A percentile compares a stretch with the other conserved stretches of the same genome.
These are phyloP conservation scores for Diaperis boleti DNA, from an alignment of 2,888 invertebrate species.

Conservation along the genomic window DNA sequence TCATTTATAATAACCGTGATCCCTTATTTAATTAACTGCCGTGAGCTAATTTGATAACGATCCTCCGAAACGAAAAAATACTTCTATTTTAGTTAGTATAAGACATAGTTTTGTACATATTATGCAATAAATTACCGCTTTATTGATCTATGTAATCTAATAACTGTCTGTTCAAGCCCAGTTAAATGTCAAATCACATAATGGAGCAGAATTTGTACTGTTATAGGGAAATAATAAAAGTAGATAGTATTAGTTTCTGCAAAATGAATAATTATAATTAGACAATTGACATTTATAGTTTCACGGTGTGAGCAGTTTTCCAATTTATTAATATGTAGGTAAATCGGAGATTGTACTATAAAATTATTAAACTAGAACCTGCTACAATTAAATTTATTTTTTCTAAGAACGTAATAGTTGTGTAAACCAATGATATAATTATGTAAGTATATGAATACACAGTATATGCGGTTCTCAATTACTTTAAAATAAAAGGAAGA, in stretches of 20 bases:
- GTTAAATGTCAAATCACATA: slow-evolving; percentile 24
- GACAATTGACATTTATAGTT: slow-evolving; percentile 22
- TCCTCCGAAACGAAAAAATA: neutral
- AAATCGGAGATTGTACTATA: neutral
- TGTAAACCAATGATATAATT: too few relatives aligned
- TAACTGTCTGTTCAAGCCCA: slow-evolving; percentile 14
- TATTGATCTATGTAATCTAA: slow-evolving; percentile 18
- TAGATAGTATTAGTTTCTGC: slow-evolving; percentile 2
- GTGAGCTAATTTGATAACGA: slow-evolving; percentile 21
- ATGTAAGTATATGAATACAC: too few relatives aligned
- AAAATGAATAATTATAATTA: slow-evolving; percentile 18
- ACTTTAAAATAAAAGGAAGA: too few relatives aligned
- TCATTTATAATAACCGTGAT: slow-evolving; percentile 29
- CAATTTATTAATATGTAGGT: slow-evolving; percentile 10
- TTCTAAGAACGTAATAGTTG: too few relatives aligned
- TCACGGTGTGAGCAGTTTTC: neutral
- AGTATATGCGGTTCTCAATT: too few relatives aligned
- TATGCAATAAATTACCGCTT: slow-evolving; percentile 18
- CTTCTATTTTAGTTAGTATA: slow-evolving; percentile 1
- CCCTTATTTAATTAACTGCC: slow-evolving; percentile 28
- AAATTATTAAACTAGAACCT: neutral
- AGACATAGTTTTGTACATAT: slow-evolving; percentile 3
- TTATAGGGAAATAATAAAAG: slow-evolving; percentile 22
- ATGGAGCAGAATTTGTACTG: slow-evolving; percentile 13
- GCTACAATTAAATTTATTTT: too few relatives aligned